These are phyloP conservation scores for Schizopygopsis pylzovi DNA, from an alignment of 2,797 vertebrate species.

Conservation along the genomic window DNA sequence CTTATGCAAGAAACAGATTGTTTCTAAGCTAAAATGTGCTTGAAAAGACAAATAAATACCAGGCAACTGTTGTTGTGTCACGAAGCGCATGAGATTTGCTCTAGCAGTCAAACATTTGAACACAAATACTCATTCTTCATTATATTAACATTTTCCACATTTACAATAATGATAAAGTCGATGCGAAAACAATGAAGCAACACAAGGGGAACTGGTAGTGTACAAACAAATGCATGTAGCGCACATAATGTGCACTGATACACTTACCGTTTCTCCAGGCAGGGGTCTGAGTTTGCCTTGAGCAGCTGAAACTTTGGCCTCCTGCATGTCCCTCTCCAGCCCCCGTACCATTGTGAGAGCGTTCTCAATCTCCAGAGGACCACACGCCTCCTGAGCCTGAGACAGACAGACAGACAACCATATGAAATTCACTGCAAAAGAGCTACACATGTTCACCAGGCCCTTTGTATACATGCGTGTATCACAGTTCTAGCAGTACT, in stretches of 20 bases:
- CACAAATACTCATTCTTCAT: neutral
- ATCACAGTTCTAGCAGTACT: neutral
- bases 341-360: conserved; percentile 88
- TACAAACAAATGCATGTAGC: neutral
- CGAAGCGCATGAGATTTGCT: neutral
- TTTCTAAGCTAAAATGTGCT: neutral
- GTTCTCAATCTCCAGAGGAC: conserved; percentile 94
- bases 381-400: conserved; percentile 95
- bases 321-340: conserved; percentile 92
- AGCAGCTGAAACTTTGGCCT: conserved; percentile 89
- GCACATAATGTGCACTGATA: neutral
- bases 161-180: neutral
- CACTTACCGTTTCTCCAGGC: conserved; percentile 91
- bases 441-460: neutral
- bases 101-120: neutral
- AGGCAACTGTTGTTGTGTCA: neutral
- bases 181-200: neutral
- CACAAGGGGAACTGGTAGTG: neutral
- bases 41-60: neutral
- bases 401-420: neutral
- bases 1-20: neutral
- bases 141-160: neutral
- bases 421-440: neutral
- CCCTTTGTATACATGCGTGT: neutral
- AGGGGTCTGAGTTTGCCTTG: conserved; percentile 91